Base-by-base conservation (phyloP, 1,140 invertebrate species). In the Pseudomyrmex gracilis region DNA sequence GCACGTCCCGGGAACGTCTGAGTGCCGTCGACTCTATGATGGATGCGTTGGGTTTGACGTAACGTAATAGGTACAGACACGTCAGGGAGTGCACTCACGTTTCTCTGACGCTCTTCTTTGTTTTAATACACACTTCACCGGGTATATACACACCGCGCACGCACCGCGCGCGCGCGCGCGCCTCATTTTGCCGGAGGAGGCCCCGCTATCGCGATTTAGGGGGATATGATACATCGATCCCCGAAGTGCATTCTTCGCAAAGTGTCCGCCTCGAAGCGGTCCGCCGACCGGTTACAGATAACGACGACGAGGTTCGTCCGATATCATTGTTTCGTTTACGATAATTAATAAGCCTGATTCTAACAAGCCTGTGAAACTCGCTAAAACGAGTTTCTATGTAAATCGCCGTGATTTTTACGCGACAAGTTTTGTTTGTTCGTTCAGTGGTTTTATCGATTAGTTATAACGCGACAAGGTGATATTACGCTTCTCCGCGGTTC, bases 21-120 rank as follows among this genome's bases (percentile, higher is more conserved):
- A 71, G 66, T 83, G 87, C 84, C 87, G 70, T 17, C 74, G 85
- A 85, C 64, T 63, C 68, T 85, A 87, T 91, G 92, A 92, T 92
- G 91, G 90, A 92, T 93, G 89, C 86, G 87, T 85, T 82, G 89
- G 89, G 89, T 92, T 92, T 88, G 91, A 91, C 87, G 87, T 73
- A 90, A 90, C 80, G 82, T 90, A 91, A 91, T 90, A 90, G 84
- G 85, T 85, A 87, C 88, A 86, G 88, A 83, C 86, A 87, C 83
- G 86, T 61, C 67, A 77, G 85, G 85, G 61, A 83, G 45, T 78
- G 60, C 64, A 51, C 67, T 77, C 57, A 47, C 53, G 22, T 17
- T 20, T 49, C 57, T 60, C 68, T 13, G 20, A 20, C 43, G 12
- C 22, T 43, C 22, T 43, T 63, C 49, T 84, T 84, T 82, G 58